Base-by-base conservation (phyloP, 2,113 vertebrate genomes). In the Oophaga pumilio region DNA sequence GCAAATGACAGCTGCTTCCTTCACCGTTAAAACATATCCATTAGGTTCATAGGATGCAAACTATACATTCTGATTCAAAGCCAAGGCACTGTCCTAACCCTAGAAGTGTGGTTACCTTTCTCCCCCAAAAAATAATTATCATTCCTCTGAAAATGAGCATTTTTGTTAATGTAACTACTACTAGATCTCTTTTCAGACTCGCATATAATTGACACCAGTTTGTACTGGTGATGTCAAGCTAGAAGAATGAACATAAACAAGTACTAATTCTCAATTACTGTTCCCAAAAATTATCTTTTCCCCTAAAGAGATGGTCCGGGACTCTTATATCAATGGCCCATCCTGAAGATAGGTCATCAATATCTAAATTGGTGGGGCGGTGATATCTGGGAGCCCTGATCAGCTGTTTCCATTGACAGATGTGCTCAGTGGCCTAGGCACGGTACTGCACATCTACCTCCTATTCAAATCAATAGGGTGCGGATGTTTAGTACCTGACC, bases 41-140 rank as follows among this genome's bases (percentile, higher is more conserved):
- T 12, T 66, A 22, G 22, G 33, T 82, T 82, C 80, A 68, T 82
- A 66, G 79, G 59, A 82, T 64, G 56, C 79, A 33, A 59, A 64
- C 33, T n/a, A 49, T 20, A 64, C 79, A 49, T 50, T 6, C 17
- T 17, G 17, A 43, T 14, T 68, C 43, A 24, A 6, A 24, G 13
- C 60, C 20, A 68, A 13, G 43, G 52, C 12, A 78, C 1, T 0
- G 33, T 50, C 18, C 33, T 14, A 50, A 20, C 2, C 28, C 15
- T 24, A 50, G 50, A 50, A 77, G 76, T 53, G 24, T 43, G 33
- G 33, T 43, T 43, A 43, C 33, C 33, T 43, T 43, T 43, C 33
- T 5, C 33, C 33, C 33, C 33, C 1, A 1, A 43, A 43, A 43
- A 43, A 43, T 33, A 43, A 43, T 43, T 43, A 43, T 43, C 17